Conservation (phyloP, 1,140 invertebrate species). For the Bombus consobrinus region DNA sequence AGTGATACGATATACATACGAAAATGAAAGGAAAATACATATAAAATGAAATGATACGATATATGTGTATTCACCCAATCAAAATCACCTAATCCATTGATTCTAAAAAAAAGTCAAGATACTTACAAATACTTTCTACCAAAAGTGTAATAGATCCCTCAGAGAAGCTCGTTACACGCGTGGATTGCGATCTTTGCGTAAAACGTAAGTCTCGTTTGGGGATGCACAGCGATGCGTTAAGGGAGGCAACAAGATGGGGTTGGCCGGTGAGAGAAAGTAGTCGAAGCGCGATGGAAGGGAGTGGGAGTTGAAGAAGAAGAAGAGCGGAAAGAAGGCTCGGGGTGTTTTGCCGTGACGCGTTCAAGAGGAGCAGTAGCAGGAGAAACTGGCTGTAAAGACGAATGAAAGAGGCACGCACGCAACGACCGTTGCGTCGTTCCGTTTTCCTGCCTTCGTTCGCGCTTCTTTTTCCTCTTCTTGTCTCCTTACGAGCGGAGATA, state of each 20-base stretch:
- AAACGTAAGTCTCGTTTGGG: conserved; percentile 46
- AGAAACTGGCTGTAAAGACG: conserved; percentile 2
- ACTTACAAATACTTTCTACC: neutral
- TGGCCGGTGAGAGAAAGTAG: no score
- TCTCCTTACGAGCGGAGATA: conserved; percentile 28
- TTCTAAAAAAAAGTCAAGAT: no score
- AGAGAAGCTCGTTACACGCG: conserved; percentile 67
- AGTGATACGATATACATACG: no score
- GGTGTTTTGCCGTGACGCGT: conserved; percentile 25
- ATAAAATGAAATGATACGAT: no score
- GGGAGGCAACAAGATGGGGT: neutral
- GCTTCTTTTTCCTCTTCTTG: conserved; percentile 23
- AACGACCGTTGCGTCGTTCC: neutral
- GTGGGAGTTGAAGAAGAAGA: neutral
- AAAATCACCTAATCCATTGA: no score
- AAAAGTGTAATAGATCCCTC: conserved; percentile 24
- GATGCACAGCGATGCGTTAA: conserved; percentile 32
- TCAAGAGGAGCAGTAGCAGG: neutral
- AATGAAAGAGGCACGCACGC: conserved; percentile 31
- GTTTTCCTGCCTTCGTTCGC: neutral
- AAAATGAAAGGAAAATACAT: no score
- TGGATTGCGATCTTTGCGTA: conserved; percentile 64
- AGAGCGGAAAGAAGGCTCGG: neutral
- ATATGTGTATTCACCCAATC: no score
- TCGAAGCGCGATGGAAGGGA: neutral